phyloP scores from a whole-genome alignment of 2,888 invertebrate genomes.

The Idaea straminata region DNA sequence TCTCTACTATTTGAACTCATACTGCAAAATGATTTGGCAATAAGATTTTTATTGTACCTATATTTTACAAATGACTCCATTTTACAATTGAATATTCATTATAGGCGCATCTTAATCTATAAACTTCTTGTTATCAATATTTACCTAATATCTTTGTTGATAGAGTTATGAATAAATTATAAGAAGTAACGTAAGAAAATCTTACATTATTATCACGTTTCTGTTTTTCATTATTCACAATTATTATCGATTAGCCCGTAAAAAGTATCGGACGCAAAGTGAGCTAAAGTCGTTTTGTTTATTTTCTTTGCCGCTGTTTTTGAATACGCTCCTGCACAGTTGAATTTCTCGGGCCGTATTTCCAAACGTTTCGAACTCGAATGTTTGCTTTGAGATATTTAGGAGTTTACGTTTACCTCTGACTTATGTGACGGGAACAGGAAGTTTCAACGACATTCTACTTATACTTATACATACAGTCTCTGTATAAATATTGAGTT shows the following conservation, averaged over 20 bases:
- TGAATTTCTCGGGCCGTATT: slow-evolving; percentile 52
- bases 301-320: background rate
- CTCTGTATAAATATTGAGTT: slow-evolving; percentile 19
- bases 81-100: no score
- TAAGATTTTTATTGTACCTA: no score
- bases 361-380: slow-evolving; percentile 51
- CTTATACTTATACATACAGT: slow-evolving; percentile 5
- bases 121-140: no score
- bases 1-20: background rate
- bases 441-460: slow-evolving; percentile 22
- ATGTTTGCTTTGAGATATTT: slow-evolving; percentile 64
- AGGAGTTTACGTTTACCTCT: slow-evolving; percentile 41
- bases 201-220: background rate
- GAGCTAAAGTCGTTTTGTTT: background rate
- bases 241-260: background rate
- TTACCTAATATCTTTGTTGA: no score
- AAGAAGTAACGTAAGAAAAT: no score
- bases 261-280: background rate
- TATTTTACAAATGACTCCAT: no score
- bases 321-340: slow-evolving; percentile 9
- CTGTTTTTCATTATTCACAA: background rate
- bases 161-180: no score
- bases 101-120: no score
- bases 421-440: slow-evolving; percentile 36
- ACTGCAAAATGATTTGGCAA: background rate